Conservation (phyloP, 2,888 invertebrate species). For the Emmelina monodactyla region DNA sequence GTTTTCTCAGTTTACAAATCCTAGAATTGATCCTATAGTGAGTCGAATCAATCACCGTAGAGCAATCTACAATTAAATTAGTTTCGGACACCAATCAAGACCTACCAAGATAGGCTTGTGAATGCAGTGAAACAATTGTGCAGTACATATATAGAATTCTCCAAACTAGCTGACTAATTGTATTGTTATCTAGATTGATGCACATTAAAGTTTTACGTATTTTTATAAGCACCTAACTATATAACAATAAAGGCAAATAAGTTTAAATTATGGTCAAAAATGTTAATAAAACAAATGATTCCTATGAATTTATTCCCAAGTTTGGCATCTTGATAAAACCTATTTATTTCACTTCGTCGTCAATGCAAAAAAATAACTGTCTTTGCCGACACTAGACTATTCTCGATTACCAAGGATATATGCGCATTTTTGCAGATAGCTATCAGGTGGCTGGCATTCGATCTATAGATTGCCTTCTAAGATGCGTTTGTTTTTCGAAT, state of each 20-base stretch:
- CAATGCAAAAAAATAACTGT: not conserved
- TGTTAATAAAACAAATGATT: too few relatives aligned
- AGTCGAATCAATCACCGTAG: not conserved
- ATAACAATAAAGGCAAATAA: too few relatives aligned
- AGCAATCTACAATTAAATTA: constrained; percentile 1
- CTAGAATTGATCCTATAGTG: not conserved
- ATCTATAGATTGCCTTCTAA: not conserved
- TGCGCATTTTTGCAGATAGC: constrained; percentile 1
- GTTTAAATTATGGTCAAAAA: too few relatives aligned
- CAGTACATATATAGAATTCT: too few relatives aligned
- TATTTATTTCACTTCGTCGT: not conserved
- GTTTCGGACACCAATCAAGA: not conserved
- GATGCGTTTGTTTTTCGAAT: not conserved
- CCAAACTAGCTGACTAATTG: too few relatives aligned
- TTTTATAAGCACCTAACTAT: too few relatives aligned
- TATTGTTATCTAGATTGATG: too few relatives aligned
- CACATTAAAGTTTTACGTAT: too few relatives aligned
- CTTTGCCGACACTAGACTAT: not conserved
- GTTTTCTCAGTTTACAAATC: too few relatives aligned
- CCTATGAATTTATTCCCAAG: not conserved
- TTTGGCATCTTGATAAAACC: not conserved
- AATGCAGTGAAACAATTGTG: too few relatives aligned
- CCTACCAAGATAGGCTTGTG: not conserved
- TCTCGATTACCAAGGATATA: constrained; percentile 1
- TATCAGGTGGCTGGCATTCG: not conserved